Percentiles rank a stretch among this genome's conserved stretches.
phyloP scores from a whole-genome alignment of 1,140 invertebrate genomes.

The Trichonephila clavata region DNA sequence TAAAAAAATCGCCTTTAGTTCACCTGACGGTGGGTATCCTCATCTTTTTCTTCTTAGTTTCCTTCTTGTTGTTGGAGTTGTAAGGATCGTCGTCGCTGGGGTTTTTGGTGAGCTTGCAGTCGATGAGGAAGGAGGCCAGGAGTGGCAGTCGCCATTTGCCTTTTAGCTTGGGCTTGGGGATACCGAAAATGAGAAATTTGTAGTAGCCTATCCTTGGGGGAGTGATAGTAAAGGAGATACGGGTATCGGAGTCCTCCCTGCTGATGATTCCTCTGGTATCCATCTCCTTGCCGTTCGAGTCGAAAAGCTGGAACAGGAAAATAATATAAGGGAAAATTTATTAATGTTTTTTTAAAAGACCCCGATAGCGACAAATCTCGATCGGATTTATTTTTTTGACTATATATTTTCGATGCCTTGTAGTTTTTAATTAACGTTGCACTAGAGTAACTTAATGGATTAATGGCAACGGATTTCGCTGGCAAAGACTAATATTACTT shows the following conservation, averaged over 20 bases:
- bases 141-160: conserved; percentile 80
- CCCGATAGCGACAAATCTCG: not conserved
- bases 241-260: conserved; percentile 79
- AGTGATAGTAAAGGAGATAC: conserved; percentile 79
- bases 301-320: conserved; percentile 77
- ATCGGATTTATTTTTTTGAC: not conserved
- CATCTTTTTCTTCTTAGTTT: conserved; percentile 61
- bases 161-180: conserved; percentile 80
- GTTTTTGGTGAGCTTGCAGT: conserved; percentile 80
- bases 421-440: no score
- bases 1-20: not conserved
- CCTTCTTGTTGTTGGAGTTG: conserved; percentile 56
- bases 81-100: conserved; percentile 77
- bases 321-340: not conserved
- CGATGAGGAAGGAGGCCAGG: conserved; percentile 80
- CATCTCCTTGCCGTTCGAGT: conserved; percentile 79
- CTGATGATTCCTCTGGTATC: conserved; percentile 78
- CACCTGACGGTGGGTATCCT: conserved; percentile 64
- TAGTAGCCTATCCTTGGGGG: conserved; percentile 80
- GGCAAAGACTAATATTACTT: no score
- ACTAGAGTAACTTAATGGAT: no score
- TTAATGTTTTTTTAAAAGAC: not conserved
- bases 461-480: no score
- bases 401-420: no score
- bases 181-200: conserved; percentile 80